Base-by-base conservation (phyloP, 2,113 vertebrate species). In the Lophura nycthemera region DNA sequence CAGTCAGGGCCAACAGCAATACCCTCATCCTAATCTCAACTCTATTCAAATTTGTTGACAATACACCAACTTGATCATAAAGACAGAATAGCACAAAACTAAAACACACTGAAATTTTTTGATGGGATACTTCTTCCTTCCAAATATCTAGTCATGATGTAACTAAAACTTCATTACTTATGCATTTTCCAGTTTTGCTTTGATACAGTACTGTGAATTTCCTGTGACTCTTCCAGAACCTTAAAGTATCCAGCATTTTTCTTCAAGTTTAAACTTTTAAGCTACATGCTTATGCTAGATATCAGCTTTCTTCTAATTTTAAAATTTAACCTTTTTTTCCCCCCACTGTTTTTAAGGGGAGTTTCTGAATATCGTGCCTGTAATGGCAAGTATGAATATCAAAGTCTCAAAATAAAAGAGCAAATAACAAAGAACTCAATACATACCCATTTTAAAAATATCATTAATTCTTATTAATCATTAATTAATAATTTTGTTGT, bases 161-260 rank as follows among this genome's bases (percentile, higher is more conserved):
- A 66, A 66, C 6, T 70, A 66, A 17, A 72, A 8, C 15, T 16
- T 13, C 0, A 0, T 34, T 47, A 24, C 0, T 2, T 24, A 74
- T 8, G 32, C 10, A 24, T 77, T 52, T 82, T 59, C 42, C 36
- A 48, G 32, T 70, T 70, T 60, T 60, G n/a, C 27, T 70, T 56
- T 61, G 40, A 60, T 14, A 43, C 8, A 10, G 8, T 38, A 48
- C 30, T 54, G 27, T 74, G 38, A 75, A 45, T 11, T 69, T 78
- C 32, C 32, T n/a, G 22, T 21, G 36, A 69, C 64, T 70, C 63
- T 38, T 66, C 22, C 10, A 29, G 29, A 83, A 40, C 14, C 16
- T 60, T 60, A 30, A 2, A 29, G 10, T 47, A 65, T 25, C n/a
- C 1, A 1, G 13, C 10, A n/a, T 36, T 90, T 50, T 75, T 61